phyloP scores from a whole-genome alignment of 1,140 invertebrate species.

The Meloidogyne exigua region DNA sequence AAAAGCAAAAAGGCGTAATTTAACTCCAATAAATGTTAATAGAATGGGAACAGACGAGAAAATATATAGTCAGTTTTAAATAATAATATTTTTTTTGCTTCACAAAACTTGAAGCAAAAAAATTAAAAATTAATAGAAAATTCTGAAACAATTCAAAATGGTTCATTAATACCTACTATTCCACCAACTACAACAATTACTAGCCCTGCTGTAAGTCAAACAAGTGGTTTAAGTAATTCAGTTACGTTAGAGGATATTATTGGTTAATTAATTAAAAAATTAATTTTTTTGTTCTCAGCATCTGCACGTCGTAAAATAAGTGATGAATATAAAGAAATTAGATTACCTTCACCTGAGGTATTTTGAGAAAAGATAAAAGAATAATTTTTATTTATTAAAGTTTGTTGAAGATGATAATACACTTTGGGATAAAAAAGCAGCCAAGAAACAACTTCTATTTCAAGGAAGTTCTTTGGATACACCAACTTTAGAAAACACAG shows the following conservation, averaged over 20 bases:
- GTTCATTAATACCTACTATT: background rate
- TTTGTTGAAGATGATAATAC: slow-evolving; percentile 26
- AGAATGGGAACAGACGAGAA: background rate
- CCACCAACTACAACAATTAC: background rate
- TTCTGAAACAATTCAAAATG: background rate
- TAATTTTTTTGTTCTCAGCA: background rate
- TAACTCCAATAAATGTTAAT: background rate
- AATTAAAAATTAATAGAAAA: slow-evolving; percentile 1
- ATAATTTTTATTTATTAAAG: background rate
- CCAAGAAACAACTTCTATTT: slow-evolving; percentile 12
- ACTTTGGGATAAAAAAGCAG: slow-evolving; percentile 22
- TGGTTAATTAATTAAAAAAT: background rate
- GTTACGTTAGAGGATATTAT: slow-evolving; percentile 26
- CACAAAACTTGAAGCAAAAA: too few species aligned
- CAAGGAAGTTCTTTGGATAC: slow-evolving; percentile 16
- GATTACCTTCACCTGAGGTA: slow-evolving; percentile 22
- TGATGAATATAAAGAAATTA: slow-evolving; percentile 25
- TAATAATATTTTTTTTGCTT: background rate
- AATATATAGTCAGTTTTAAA: background rate
- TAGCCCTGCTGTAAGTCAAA: slow-evolving; percentile 6
- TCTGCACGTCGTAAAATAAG: slow-evolving; percentile 29
- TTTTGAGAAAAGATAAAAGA: background rate
- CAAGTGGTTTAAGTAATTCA: background rate
- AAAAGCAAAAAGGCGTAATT: background rate
- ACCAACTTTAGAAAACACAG: background rate